A percentile compares a stretch with the other conserved stretches of the same genome.
Evolutionary conservation across 2,113 vertebrate species (phyloP).

Genomic region (Irena cyanogastra): DNA sequence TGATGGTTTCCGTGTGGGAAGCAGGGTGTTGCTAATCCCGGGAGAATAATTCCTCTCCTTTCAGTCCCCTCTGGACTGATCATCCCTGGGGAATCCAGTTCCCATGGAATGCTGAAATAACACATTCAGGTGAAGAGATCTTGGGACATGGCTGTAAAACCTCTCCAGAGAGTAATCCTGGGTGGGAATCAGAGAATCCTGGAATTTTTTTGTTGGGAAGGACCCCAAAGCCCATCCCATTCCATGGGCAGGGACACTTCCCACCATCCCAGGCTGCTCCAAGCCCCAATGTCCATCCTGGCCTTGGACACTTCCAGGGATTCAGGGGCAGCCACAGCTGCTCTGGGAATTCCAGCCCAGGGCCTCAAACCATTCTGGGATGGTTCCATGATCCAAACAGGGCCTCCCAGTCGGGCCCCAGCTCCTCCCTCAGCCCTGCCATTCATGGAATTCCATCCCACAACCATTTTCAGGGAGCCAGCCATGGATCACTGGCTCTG

Average conservation of each 20-base stretch:
- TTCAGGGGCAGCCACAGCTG: neutral
- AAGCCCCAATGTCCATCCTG: fast-evolving
- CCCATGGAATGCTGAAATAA: neutral
- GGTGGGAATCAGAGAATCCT: neutral
- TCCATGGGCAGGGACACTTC: neutral
- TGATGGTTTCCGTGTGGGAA: neutral
- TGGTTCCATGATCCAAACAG: neutral
- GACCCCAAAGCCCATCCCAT: neutral
- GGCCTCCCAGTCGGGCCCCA: fast-evolving
- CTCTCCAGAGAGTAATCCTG: neutral
- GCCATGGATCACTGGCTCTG: fast-evolving
- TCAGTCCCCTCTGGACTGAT: neutral
- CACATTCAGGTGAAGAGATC: fast-evolving
- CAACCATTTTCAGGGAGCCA: neutral
- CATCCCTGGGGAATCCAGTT: neutral
- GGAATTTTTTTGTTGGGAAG: neutral
- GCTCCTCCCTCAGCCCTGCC: neutral
- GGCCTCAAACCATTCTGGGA: neutral
- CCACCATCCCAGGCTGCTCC: neutral
- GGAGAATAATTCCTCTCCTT: neutral
- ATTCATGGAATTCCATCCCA: fast-evolving
- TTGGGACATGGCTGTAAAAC: fast-evolving
- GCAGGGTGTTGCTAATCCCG: neutral
- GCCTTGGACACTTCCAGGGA: neutral
- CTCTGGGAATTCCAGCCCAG: neutral